Evolutionary conservation across 2,888 invertebrate species (phyloP).

Genomic region (Nymphalis c-album): DNA sequence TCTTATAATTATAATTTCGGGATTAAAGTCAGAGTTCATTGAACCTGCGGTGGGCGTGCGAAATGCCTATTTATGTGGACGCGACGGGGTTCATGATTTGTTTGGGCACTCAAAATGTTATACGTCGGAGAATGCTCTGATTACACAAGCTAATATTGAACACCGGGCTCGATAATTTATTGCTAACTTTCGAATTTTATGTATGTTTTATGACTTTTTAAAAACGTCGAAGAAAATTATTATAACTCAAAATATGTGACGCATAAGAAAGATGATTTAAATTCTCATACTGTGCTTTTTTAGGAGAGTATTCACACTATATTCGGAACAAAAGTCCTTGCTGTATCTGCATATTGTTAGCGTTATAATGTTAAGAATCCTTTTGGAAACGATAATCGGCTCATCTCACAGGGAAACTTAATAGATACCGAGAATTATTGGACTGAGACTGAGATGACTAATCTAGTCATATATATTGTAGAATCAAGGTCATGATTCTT

Average conservation of each 20-base stretch:
- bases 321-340: too few species aligned
- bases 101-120: conserved; percentile 26
- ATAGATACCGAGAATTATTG: too few species aligned
- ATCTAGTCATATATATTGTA: too few species aligned
- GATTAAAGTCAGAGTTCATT: conserved; percentile 52
- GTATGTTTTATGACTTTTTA: conserved; percentile 9
- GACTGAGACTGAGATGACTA: too few species aligned
- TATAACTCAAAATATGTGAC: neutral
- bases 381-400: too few species aligned
- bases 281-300: neutral
- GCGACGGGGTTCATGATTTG: conserved; percentile 29
- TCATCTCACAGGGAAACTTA: too few species aligned
- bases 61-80: conserved; percentile 33
- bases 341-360: too few species aligned
- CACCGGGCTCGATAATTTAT: conserved; percentile 19
- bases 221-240: neutral
- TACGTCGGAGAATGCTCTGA: conserved; percentile 29
- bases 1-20: conserved; percentile 69
- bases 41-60: conserved; percentile 42
- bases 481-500: too few species aligned
- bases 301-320: too few species aligned
- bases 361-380: too few species aligned
- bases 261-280: neutral
- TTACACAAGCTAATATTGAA: conserved; percentile 18
- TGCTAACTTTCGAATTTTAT: neutral